Percentiles rank a stretch among this genome's conserved stretches.
These are phyloP conservation scores for Macrosoma leucophasiata DNA, from an alignment of 2,888 invertebrate species.

Conservation along the genomic window DNA sequence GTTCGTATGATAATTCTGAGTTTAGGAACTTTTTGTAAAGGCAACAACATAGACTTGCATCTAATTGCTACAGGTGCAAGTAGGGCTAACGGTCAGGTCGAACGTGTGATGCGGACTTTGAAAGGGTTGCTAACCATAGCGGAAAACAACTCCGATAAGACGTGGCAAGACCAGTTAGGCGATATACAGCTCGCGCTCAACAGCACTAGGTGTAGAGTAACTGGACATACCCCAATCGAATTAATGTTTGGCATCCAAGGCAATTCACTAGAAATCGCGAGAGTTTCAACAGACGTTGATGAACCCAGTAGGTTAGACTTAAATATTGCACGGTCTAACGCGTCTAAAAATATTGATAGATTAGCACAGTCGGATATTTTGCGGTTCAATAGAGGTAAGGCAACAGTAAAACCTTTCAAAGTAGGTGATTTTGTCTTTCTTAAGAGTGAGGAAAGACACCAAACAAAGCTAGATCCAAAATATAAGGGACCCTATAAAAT, in stretches of 20 bases:
- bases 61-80: constrained; percentile 24
- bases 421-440: too few species aligned
- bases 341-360: too few species aligned
- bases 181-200: constrained; percentile 20
- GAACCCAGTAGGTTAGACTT: too few species aligned
- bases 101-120: constrained; percentile 17
- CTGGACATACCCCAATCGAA: constrained; percentile 19
- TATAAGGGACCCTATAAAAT: too few species aligned
- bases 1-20: constrained; percentile 14
- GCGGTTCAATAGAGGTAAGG: too few species aligned
- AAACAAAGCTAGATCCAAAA: too few species aligned
- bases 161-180: constrained; percentile 4
- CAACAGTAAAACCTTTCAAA: too few species aligned
- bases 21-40: constrained; percentile 7
- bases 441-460: too few species aligned
- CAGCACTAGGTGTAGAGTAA: constrained; percentile 19
- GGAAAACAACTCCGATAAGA: constrained; percentile 4
- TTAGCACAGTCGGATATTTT: too few species aligned
- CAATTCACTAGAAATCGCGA: too few species aligned
- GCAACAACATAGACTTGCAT: constrained; percentile 20
- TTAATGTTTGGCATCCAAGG: constrained; percentile 21
- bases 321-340: too few species aligned
- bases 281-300: too few species aligned
- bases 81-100: constrained; percentile 22
- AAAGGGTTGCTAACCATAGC: constrained; percentile 16